Percentiles rank a stretch among this genome's conserved stretches.
Conservation (phyloP, 2,113 vertebrate species). For the Phoenicopterus ruber region DNA sequence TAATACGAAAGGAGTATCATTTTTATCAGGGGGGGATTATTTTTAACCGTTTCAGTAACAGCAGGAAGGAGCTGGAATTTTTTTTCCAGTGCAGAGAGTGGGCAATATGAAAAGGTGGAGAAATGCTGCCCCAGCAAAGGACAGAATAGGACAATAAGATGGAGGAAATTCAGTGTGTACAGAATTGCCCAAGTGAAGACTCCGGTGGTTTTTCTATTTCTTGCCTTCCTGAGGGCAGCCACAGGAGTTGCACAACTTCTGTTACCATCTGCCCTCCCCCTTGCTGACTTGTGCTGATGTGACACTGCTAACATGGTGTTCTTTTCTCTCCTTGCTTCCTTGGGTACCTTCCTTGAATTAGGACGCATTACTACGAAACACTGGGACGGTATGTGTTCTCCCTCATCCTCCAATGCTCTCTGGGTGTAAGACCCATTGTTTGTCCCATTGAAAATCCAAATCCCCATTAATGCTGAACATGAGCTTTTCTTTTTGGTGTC, state of each 20-base stretch:
- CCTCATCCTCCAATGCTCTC: neutral
- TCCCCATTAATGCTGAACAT: neutral
- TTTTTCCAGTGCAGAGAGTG: neutral
- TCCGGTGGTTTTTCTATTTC: neutral
- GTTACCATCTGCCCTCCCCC: neutral
- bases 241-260: neutral
- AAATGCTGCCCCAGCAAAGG: neutral
- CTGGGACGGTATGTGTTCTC: conserved; percentile 78
- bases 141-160: neutral
- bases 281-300: neutral
- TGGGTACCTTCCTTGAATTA: conserved; percentile 56
- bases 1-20: neutral
- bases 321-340: conserved; percentile 59
- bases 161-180: neutral
- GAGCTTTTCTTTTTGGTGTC: neutral
- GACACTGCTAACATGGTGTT: conserved; percentile 26
- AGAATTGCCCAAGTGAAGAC: neutral
- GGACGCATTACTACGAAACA: conserved; percentile 80
- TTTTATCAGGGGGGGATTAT: neutral
- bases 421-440: neutral
- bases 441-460: neutral
- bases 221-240: neutral
- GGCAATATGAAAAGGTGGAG: neutral
- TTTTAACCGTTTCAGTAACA: neutral
- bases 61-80: neutral